Base-by-base conservation (phyloP, 2,888 invertebrate species). In the Julus scandinavius region DNA sequence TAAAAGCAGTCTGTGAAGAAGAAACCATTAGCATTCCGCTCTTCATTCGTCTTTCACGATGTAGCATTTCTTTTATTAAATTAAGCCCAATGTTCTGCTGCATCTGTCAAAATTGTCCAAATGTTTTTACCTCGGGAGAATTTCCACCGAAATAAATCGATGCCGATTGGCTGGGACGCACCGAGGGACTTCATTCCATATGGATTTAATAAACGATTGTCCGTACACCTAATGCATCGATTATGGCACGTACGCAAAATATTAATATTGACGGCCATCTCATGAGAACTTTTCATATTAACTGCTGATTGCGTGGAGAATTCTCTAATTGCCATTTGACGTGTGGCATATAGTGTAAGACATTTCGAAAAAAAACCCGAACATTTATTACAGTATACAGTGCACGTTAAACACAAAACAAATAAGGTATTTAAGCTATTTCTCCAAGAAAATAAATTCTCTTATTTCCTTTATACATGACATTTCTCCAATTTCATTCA, bases 71-170 rank as follows among this genome's bases (percentile, higher is more conserved):
- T 63, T 63, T 63, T 63, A 63, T 63, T 63, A 63, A n/a, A 63
- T 63, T 63, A 63, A 63, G 63, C 63, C 63, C 63, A 63, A 63
- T 63, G n/a, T 63, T n/a, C 63, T 63, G 63, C 63, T 63, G 63
- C 63, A 9, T 20, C n/a, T 63, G 63, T 63, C 63, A 63, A 63
- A 63, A 63, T 63, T 63, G 63, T 63, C 63, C 63, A 63, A 63
- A 63, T 63, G 63, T 63, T 63, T 63, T 63, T 63, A 20, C 63
- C 63, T 20, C 63, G 5, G 20, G 63, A 63, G 63, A n/a, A 9
- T 63, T 63, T 4, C 63, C 17, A 20, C 20, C 20, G 20, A n/a
- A 63, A 63, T 63, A 20, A 63, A 63, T 20, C 63, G 20, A 63
- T 20, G 63, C n/a, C 20, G 63, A 63, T 63, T 63, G 63, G 63